phyloP scores from a whole-genome alignment of 2,797 vertebrate genomes.

The Oreonectes daqikongensis region DNA sequence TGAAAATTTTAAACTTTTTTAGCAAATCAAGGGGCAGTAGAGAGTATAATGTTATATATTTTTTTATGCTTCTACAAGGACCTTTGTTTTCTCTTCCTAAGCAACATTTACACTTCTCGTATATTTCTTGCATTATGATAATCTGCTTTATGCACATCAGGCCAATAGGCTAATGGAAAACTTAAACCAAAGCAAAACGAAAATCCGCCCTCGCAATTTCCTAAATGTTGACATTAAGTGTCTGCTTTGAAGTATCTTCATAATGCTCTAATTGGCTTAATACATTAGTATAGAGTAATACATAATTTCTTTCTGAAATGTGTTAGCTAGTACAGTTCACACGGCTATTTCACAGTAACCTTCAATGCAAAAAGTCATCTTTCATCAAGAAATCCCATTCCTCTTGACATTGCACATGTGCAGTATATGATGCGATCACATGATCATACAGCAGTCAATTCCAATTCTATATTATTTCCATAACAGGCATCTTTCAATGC shows the following conservation, averaged over 20 bases:
- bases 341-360: background rate
- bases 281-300: background rate
- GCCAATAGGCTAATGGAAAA: constrained; percentile 24
- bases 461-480: constrained; percentile 47
- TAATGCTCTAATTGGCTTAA: background rate
- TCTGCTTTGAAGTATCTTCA: background rate
- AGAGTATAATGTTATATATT: too few species aligned
- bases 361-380: background rate
- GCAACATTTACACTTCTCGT: background rate
- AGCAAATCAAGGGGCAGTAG: background rate
- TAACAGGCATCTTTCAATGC: too few species aligned
- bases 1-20: background rate
- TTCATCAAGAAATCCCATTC: background rate
- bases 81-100: background rate
- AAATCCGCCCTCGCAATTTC: constrained; percentile 1
- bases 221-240: background rate
- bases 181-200: constrained; percentile 6
- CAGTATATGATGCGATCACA: constrained; percentile 37
- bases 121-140: constrained; percentile 1
- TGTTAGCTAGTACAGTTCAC: background rate
- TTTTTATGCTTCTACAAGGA: background rate
- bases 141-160: background rate
- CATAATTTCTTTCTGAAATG: background rate
- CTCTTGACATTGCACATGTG: background rate
- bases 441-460: constrained; percentile 25